These are phyloP conservation scores for Bombus sibiricus DNA, from an alignment of 1,140 invertebrate genomes.

Conservation along the genomic window DNA sequence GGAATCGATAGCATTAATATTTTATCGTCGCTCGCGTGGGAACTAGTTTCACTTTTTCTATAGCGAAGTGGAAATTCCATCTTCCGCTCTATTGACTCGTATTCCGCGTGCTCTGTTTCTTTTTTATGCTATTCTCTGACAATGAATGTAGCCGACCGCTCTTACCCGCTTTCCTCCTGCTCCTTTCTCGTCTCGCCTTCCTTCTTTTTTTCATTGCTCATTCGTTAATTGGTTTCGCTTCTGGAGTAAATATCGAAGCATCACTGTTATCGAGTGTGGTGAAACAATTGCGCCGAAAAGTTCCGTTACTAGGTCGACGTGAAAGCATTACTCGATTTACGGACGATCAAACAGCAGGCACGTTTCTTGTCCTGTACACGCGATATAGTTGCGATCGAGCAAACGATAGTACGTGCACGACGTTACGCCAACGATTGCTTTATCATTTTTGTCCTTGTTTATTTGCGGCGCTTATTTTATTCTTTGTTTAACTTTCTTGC, in stretches of 20 bases:
- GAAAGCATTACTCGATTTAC: slow-evolving; percentile 18
- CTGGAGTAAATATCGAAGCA: slow-evolving; percentile 34
- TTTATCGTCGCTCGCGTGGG: slow-evolving; percentile 15
- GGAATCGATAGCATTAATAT: slow-evolving; percentile 20
- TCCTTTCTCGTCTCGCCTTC: too few species aligned
- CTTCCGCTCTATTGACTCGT: slow-evolving; percentile 40
- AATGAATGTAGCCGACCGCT: not conserved
- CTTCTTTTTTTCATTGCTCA: not conserved
- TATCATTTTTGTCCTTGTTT: not conserved
- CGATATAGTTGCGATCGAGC: not conserved
- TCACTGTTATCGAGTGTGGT: slow-evolving; percentile 23
- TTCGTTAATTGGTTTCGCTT: slow-evolving; percentile 44
- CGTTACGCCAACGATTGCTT: slow-evolving; percentile 3
- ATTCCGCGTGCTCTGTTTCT: slow-evolving; percentile 27
- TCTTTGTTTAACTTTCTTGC: not conserved
- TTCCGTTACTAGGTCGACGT: slow-evolving; percentile 22
- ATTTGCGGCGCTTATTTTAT: not conserved
- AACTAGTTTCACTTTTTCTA: slow-evolving; percentile 29
- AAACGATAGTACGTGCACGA: not conserved
- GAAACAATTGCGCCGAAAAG: slow-evolving; percentile 28
- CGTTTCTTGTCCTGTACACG: not conserved
- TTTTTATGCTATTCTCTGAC: slow-evolving; percentile 33
- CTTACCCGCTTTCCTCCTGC: not conserved
- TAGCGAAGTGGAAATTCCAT: slow-evolving; percentile 19
- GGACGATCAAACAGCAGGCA: slow-evolving; percentile 7